These are phyloP conservation scores for Cheilosia vulpina DNA, from an alignment of 2,888 invertebrate species.

Conservation along the genomic window DNA sequence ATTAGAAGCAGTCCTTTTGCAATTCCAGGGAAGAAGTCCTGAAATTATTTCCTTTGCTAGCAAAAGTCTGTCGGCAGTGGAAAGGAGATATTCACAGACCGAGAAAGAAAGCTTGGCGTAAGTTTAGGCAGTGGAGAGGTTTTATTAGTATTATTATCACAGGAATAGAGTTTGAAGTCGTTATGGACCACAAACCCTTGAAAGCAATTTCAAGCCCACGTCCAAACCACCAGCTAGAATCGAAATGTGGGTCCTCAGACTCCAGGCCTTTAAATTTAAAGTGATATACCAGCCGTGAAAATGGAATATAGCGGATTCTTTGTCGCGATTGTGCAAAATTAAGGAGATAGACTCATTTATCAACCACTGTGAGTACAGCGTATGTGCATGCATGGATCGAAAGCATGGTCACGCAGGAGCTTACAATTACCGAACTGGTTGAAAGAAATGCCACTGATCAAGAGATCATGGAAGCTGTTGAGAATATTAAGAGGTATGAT, in stretches of 20 bases:
- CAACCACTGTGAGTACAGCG: conserved; percentile 41
- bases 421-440: not conserved
- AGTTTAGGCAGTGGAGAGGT: conserved; percentile 24
- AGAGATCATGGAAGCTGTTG: conserved; percentile 25
- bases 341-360: conserved; percentile 39
- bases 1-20: conserved; percentile 3
- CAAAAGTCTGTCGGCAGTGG: not conserved
- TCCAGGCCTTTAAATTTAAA: not conserved
- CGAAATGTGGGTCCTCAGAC: conserved; percentile 11
- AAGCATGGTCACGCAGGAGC: not conserved
- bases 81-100: not conserved
- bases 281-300: not conserved
- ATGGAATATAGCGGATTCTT: not conserved
- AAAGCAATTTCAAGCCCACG: not conserved
- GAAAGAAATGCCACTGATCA: not conserved
- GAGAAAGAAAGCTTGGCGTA: conserved; percentile 31
- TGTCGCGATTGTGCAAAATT: conserved; percentile 6
- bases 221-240: not conserved
- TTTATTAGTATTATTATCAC: conserved; percentile 68
- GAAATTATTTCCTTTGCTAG: not conserved
- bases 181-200: not conserved
- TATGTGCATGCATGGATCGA: conserved; percentile 36
- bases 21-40: not conserved
- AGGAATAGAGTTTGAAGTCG: conserved; percentile 22
- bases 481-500: not conserved